Evolutionary conservation across 1,140 invertebrate species (phyloP).

Genomic region (Andricus grossulariae): DNA sequence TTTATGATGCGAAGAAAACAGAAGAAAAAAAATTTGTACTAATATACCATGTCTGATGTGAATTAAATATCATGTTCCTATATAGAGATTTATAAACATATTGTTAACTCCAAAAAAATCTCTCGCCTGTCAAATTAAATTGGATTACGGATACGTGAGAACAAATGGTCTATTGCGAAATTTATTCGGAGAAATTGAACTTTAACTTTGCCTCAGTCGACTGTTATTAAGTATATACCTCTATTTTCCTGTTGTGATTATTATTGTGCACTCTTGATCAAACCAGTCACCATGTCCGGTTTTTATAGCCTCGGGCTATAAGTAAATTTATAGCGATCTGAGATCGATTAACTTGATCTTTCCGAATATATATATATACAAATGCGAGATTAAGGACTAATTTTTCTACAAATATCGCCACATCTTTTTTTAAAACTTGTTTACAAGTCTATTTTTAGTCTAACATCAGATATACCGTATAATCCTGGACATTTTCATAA

Average conservation of each 20-base stretch:
- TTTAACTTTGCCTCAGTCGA: neutral
- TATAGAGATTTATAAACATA: neutral
- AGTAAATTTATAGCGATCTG: conserved; percentile 7
- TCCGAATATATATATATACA: neutral
- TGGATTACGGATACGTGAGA: neutral
- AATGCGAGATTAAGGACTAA: conserved; percentile 6
- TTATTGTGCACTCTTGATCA: neutral
- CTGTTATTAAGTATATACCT: neutral
- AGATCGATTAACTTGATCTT: neutral
- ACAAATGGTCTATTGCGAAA: neutral
- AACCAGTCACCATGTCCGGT: neutral
- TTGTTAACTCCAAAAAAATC: neutral
- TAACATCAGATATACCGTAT: neutral
- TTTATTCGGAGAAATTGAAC: neutral
- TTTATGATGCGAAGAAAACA: too few relatives aligned
- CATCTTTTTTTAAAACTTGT: neutral
- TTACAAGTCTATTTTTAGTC: conserved; percentile 10
- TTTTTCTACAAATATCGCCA: neutral
- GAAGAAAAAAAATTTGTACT: too few relatives aligned
- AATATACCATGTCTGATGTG: too few relatives aligned
- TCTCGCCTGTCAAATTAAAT: neutral
- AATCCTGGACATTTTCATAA: conserved; percentile 16
- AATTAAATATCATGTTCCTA: too few relatives aligned
- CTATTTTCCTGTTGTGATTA: neutral
- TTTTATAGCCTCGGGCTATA: conserved; percentile 3